These are phyloP conservation scores for Drosophila azteca DNA, from an alignment of 1,140 invertebrate species.

Conservation along the genomic window DNA sequence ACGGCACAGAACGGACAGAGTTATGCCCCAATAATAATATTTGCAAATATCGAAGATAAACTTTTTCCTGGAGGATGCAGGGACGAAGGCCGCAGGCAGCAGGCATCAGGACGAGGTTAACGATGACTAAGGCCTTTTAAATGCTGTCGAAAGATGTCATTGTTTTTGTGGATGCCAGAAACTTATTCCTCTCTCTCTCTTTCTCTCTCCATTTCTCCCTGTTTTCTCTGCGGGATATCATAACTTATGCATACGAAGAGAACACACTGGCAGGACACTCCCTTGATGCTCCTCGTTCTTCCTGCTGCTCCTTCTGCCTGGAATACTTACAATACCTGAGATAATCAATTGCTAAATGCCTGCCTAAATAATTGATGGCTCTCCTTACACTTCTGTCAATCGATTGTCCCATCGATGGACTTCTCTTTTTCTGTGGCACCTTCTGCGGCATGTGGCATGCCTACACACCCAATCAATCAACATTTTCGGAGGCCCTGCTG, in stretches of 20 bases:
- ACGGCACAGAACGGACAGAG: slow-evolving; percentile 38
- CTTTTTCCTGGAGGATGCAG: slow-evolving; percentile 46
- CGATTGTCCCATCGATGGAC: neutral
- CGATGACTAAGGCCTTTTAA: slow-evolving; percentile 78
- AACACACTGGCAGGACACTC: neutral
- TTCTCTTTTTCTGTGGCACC: neutral
- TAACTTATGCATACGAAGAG: slow-evolving; percentile 64
- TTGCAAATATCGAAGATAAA: slow-evolving; percentile 58
- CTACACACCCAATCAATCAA: slow-evolving; percentile 60
- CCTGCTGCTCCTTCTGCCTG: slow-evolving; percentile 28
- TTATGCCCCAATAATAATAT: slow-evolving; percentile 80
- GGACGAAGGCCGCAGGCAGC: slow-evolving; percentile 6
- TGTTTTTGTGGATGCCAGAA: slow-evolving; percentile 61
- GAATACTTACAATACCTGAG: slow-evolving; percentile 61
- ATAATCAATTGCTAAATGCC: slow-evolving; percentile 74
- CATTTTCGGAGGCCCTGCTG: slow-evolving; percentile 14
- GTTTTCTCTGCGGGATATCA: slow-evolving; percentile 13
- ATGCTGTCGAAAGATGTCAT: slow-evolving; percentile 74
- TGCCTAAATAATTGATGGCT: slow-evolving; percentile 73
- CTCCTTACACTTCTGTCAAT: neutral
- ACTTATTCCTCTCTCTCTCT: slow-evolving; percentile 56
- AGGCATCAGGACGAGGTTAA: slow-evolving; percentile 20
- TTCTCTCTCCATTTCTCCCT: neutral
- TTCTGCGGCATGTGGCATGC: neutral
- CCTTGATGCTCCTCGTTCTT: neutral